phyloP scores from a whole-genome alignment of 2,888 invertebrate species.

The Parnassius smintheus region DNA sequence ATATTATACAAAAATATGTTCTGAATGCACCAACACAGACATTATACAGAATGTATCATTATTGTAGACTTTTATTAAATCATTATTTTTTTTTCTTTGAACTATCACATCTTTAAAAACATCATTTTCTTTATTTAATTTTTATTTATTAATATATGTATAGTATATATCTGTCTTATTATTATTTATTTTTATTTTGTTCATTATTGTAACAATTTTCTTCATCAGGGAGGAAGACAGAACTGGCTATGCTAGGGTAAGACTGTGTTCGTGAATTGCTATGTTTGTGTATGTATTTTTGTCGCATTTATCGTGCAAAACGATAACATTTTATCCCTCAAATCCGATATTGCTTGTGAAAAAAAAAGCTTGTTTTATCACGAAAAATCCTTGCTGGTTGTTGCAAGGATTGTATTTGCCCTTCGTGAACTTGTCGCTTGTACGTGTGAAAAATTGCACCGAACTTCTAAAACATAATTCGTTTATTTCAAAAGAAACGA shows the following conservation, averaged over 20 bases:
- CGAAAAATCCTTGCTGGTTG: constrained; percentile 37
- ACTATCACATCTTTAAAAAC: constrained; percentile 8
- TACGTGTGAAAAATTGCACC: constrained; percentile 55
- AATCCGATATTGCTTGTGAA: constrained; percentile 39
- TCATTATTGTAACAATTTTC: constrained; percentile 64
- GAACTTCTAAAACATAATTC: constrained; percentile 28
- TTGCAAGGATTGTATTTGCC: constrained; percentile 52
- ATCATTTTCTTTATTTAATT: constrained; percentile 30
- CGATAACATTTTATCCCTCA: constrained; percentile 33
- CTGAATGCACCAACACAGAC: constrained; percentile 63
- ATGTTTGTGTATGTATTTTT: constrained; percentile 61
- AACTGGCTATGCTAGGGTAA: constrained; percentile 81
- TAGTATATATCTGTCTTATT: constrained; percentile 31
- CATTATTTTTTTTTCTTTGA: constrained; percentile 1
- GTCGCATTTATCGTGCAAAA: constrained; percentile 51
- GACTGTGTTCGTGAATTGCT: constrained; percentile 72
- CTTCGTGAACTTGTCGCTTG: constrained; percentile 53
- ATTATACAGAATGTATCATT: constrained; percentile 8
- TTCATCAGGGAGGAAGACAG: constrained; percentile 82
- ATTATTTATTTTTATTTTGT: constrained; percentile 32
- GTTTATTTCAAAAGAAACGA: constrained; percentile 29
- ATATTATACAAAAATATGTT: constrained; percentile 52
- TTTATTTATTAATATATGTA: constrained; percentile 33
- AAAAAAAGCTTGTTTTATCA: constrained; percentile 48
- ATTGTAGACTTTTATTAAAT: not conserved